These are phyloP conservation scores for Ifrita kowaldi DNA, from an alignment of 2,113 vertebrate species.

Conservation along the genomic window DNA sequence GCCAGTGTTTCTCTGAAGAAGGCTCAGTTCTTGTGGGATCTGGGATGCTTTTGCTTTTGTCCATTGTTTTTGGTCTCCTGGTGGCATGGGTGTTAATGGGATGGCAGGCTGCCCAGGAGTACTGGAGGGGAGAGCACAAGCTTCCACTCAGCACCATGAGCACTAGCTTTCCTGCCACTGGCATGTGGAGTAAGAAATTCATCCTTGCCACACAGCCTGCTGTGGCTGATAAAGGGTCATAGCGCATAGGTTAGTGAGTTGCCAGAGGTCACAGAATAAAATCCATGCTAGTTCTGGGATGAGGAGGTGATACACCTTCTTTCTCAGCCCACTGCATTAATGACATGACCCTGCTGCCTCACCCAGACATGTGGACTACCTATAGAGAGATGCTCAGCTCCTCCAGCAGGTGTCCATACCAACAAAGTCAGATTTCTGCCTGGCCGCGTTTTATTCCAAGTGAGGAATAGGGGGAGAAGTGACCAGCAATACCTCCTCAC, in stretches of 20 bases:
- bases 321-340: not conserved
- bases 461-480: not conserved
- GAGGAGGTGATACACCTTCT: not conserved
- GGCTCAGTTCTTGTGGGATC: not conserved
- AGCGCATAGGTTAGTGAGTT: not conserved
- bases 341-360: not conserved
- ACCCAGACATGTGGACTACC: accelerated
- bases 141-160: not conserved
- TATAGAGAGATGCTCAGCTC: not conserved
- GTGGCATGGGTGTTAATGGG: not conserved
- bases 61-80: not conserved
- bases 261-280: not conserved
- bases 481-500: not conserved
- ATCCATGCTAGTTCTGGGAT: not conserved
- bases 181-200: not conserved
- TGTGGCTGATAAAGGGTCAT: not conserved
- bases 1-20: not conserved
- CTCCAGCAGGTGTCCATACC: not conserved
- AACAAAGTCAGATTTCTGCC: not conserved
- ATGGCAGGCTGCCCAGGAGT: not conserved
- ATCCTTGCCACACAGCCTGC: not conserved
- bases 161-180: not conserved
- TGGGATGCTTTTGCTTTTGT: not conserved
- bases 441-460: not conserved
- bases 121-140: not conserved